Conservation (phyloP, 2,888 invertebrate genomes). For the Andrena camellia region DNA sequence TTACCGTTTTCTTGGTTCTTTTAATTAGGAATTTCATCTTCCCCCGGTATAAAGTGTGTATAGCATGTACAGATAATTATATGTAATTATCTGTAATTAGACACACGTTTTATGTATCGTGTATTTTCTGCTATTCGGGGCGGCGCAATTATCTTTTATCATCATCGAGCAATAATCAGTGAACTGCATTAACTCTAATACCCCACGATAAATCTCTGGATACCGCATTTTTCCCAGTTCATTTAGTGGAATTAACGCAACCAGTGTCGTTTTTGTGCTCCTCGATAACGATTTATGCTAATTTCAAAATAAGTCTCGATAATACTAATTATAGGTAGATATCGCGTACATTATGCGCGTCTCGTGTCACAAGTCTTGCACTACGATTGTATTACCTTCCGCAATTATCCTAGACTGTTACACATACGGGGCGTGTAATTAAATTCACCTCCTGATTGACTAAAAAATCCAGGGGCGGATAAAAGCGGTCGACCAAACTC, state of each 20-base stretch:
- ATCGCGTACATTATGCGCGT: neutral
- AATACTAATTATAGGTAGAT: slow-evolving; percentile 16
- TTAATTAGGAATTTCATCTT: slow-evolving; percentile 20
- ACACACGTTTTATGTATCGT: slow-evolving; percentile 20
- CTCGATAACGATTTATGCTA: slow-evolving; percentile 22
- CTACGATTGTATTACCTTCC: neutral
- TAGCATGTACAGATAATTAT: slow-evolving; percentile 1
- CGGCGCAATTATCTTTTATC: slow-evolving; percentile 37
- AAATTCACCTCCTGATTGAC: neutral
- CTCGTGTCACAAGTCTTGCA: neutral
- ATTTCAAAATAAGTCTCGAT: slow-evolving; percentile 16
- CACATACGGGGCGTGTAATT: slow-evolving; percentile 3
- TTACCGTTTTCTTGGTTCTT: neutral
- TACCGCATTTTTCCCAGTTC: neutral
- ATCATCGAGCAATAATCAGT: slow-evolving; percentile 27
- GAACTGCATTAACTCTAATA: slow-evolving; percentile 16
- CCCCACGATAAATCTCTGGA: slow-evolving; percentile 19
- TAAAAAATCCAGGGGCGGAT: neutral
- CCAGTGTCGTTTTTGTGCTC: neutral
- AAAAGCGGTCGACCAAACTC: neutral
- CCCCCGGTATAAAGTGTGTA: neutral
- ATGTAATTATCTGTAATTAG: slow-evolving; percentile 29
- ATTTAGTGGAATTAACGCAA: neutral
- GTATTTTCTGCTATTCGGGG: neutral
- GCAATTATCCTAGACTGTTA: neutral